These are phyloP conservation scores for Rhizoglyphus robini DNA, from an alignment of 1,140 invertebrate species.

Conservation along the genomic window DNA sequence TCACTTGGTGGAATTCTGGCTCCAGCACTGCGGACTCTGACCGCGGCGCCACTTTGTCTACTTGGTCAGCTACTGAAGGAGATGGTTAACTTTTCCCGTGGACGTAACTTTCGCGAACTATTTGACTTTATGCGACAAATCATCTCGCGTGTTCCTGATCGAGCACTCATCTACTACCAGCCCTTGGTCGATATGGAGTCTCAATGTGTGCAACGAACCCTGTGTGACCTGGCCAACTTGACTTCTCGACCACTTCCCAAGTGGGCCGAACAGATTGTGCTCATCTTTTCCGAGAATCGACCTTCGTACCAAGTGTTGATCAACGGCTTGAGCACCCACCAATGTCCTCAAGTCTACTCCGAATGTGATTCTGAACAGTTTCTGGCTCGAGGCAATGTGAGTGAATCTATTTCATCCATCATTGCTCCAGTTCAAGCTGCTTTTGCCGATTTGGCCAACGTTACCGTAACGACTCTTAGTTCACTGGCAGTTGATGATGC, in stretches of 20 bases:
- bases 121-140: not conserved
- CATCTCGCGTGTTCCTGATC: not conserved
- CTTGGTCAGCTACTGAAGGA: not conserved
- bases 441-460: not conserved
- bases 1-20: not conserved
- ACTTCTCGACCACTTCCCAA: not conserved
- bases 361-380: not conserved
- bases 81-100: not conserved
- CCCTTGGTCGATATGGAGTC: not conserved
- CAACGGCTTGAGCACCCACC: not conserved
- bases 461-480: not conserved
- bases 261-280: not conserved
- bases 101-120: not conserved
- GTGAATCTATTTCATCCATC: not conserved
- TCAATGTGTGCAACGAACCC: not conserved
- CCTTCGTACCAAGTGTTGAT: not conserved
- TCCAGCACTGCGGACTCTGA: not conserved
- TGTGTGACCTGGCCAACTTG: not conserved
- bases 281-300: not conserved
- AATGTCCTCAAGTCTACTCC: not conserved
- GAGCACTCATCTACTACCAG: not conserved
- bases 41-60: not conserved
- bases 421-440: not conserved
- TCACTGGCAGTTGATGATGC: not conserved
- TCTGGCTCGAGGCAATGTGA: not conserved